Percentiles rank a stretch among this genome's conserved stretches.
Evolutionary conservation across 2,113 vertebrate species (phyloP).

Genomic region (Paradoxurus hermaphroditus): DNA sequence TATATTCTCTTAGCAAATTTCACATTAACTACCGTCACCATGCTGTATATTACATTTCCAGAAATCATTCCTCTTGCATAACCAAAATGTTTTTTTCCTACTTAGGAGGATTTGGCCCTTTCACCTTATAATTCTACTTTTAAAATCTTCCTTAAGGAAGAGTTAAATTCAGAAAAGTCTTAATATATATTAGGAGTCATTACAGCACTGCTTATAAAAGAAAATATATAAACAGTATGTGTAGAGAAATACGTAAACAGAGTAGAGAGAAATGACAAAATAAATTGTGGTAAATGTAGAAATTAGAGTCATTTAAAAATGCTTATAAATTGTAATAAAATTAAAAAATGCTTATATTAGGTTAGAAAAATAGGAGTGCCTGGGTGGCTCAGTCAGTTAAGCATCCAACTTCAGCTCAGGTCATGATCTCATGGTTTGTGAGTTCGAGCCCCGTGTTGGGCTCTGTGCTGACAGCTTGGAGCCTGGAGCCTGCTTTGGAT

Average conservation of each 20-base stretch:
- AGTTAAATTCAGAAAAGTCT: neutral
- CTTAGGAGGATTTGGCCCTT: neutral
- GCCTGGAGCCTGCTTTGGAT: no score
- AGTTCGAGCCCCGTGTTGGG: no score
- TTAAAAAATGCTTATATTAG: neutral
- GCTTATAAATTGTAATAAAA: neutral
- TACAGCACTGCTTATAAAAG: neutral
- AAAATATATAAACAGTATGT: neutral
- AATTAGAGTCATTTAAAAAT: neutral
- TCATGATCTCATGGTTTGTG: no score
- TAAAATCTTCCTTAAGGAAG: neutral
- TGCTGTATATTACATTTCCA: neutral
- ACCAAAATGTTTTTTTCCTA: neutral
- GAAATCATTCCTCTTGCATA: neutral
- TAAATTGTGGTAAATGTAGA: neutral
- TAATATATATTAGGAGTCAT: neutral
- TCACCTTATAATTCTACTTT: neutral
- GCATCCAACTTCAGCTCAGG: no score
- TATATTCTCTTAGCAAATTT: neutral
- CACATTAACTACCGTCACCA: neutral
- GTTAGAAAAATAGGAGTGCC: neutral
- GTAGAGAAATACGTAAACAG: neutral
- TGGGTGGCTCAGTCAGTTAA: no score
- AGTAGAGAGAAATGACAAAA: neutral
- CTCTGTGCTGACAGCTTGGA: no score